Base-by-base conservation (phyloP, 2,113 vertebrate genomes). In the Zosterops hypoxanthus region DNA sequence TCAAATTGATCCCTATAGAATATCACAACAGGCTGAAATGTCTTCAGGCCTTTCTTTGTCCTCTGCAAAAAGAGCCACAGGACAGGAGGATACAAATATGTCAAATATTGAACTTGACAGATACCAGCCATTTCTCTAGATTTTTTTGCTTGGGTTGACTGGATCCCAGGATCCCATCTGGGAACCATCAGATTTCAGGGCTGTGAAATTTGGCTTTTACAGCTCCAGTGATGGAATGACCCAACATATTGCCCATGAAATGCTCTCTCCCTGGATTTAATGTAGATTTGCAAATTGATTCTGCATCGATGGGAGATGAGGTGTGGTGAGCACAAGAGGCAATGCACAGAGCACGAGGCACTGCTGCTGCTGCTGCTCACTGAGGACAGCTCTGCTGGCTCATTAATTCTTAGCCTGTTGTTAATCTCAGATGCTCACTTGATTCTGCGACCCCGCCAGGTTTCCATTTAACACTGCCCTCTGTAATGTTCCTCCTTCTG, bases 341-440 rank as follows among this genome's bases (percentile, higher is more conserved):
- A 77, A 5, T 20, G 34, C 73, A 13, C 0, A 1, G 1, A 28
- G 57, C 75, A 17, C 9, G 5, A 33, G 3, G 47, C 15, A 0
- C 49, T 83, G 52, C 52, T 52, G 47, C 47, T 47, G 76, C 88
- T 49, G 77, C 88, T 63, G 57, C 65, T 52, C 52, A 5, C 76
- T n/a, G 69, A 89, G 73, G 72, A 56, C 63, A 78, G 71, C 65
- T 75, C 68, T 34, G 50, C 36, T 83, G 87, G 28, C 49, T 90
- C 92, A 55, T 94, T 96, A 92, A 87, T 95, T 90, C 93, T 34
- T 22, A 64, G 71, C 60, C 39, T 10, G 29, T 2, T 82, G 73
- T 90, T 96, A 66, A 95, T 86, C 90, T 82, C 18, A 7, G 82
- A 42, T 77, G 68, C 63, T 94, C 75, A 33, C 71, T 90, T 70